A percentile compares a stretch with the other conserved stretches of the same genome.
Evolutionary conservation across 1,140 invertebrate genomes (phyloP).

Genomic region (Bombus vancouverensis): DNA sequence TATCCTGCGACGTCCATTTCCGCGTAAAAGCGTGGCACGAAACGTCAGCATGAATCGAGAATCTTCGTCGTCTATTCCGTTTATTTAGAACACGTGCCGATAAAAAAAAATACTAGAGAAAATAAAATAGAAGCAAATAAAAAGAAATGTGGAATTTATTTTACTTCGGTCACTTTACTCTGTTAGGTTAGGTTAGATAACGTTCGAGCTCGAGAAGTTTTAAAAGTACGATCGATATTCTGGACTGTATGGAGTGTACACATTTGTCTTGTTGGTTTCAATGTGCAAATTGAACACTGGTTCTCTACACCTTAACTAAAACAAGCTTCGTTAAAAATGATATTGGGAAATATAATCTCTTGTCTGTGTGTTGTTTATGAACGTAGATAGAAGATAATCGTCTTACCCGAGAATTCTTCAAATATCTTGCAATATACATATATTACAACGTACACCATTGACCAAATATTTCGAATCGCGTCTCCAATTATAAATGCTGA

Average conservation of each 20-base stretch:
- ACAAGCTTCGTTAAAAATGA: neutral
- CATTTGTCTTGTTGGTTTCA: neutral
- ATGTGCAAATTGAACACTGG: neutral
- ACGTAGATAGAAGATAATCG: too few species aligned
- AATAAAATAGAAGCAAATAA: neutral
- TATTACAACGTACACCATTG: too few species aligned
- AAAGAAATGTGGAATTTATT: neutral
- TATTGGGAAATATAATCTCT: neutral
- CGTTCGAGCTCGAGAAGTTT: neutral
- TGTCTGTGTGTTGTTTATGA: neutral
- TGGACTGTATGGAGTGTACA: neutral
- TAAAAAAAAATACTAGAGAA: neutral
- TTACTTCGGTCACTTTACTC: neutral
- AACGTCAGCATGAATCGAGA: slow-evolving; percentile 20
- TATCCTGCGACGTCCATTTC: slow-evolving; percentile 38
- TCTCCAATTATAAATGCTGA: neutral
- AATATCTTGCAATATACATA: too few species aligned
- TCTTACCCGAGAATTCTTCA: too few species aligned
- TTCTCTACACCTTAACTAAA: neutral
- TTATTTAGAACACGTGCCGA: neutral
- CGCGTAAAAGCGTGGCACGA: slow-evolving; percentile 11
- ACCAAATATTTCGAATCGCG: too few species aligned
- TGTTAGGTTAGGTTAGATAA: neutral
- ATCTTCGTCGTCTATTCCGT: neutral
- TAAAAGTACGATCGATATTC: neutral